phyloP scores from a whole-genome alignment of 2,113 vertebrate genomes.

The Aldabrachelys gigantea region DNA sequence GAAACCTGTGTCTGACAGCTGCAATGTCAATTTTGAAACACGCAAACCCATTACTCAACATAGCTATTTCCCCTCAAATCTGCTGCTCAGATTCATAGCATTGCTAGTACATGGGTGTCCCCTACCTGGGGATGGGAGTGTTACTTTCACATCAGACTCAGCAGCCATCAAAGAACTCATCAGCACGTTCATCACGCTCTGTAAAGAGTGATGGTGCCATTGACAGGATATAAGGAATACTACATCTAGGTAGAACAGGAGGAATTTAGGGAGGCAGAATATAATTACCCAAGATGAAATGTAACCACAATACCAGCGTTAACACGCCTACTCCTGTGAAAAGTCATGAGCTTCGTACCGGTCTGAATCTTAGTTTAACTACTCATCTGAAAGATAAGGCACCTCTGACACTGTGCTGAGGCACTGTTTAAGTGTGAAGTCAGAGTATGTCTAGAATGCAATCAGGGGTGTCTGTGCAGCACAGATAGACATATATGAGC shows the following conservation, averaged over 20 bases:
- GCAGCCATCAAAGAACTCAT: neutral
- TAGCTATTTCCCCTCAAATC: neutral
- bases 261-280: neutral
- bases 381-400: neutral
- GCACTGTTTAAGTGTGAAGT: neutral
- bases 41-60: neutral
- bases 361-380: neutral
- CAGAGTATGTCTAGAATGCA: neutral
- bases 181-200: neutral
- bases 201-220: neutral
- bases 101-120: neutral
- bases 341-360: rapidly evolving
- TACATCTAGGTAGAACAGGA: neutral
- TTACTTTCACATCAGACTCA: neutral
- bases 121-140: neutral
- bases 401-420: neutral
- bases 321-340: neutral
- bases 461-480: neutral
- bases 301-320: rapidly evolving
- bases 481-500: neutral
- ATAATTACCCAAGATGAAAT: neutral
- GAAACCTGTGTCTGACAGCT: neutral
- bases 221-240: neutral
- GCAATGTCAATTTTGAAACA: neutral
- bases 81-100: neutral